phyloP scores from a whole-genome alignment of 1,140 invertebrate genomes.

The Hormaphis cornu region DNA sequence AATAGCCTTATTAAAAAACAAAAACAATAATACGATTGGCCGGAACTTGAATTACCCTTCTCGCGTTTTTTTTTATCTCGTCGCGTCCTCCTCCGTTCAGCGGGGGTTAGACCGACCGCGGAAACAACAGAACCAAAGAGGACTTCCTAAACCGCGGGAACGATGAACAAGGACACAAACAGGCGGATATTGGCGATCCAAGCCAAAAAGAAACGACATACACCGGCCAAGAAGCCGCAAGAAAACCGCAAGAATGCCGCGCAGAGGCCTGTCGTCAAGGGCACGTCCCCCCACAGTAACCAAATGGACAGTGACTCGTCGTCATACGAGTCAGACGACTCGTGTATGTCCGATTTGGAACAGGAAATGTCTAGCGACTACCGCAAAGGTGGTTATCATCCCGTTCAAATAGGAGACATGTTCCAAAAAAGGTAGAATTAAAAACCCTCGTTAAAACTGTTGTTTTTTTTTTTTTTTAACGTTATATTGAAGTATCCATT shows the following conservation, averaged over 20 bases:
- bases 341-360: conserved; percentile 74
- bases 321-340: conserved; percentile 65
- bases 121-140: too few species aligned
- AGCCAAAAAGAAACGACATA: conserved; percentile 78
- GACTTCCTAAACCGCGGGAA: not conserved
- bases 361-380: conserved; percentile 93
- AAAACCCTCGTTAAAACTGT: not conserved
- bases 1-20: too few species aligned
- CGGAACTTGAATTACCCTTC: too few species aligned
- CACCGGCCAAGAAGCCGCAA: conserved; percentile 52
- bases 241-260: not conserved
- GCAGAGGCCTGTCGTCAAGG: not conserved
- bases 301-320: conserved; percentile 48
- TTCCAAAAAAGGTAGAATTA: conserved; percentile 60
- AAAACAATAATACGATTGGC: too few species aligned
- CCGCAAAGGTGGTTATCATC: conserved; percentile 93
- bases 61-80: too few species aligned
- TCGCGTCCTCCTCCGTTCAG: too few species aligned
- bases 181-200: conserved; percentile 75
- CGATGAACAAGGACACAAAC: conserved; percentile 76
- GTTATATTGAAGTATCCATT: too few species aligned
- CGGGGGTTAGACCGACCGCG: too few species aligned
- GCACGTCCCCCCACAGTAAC: not conserved
- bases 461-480: too few species aligned
- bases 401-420: conserved; percentile 91